Evolutionary conservation across 53 echinoderm and acorn worm species (phyloP), one percentile per base, ranked within the genome.

Genomic region (Arbacia lixula): DNA sequence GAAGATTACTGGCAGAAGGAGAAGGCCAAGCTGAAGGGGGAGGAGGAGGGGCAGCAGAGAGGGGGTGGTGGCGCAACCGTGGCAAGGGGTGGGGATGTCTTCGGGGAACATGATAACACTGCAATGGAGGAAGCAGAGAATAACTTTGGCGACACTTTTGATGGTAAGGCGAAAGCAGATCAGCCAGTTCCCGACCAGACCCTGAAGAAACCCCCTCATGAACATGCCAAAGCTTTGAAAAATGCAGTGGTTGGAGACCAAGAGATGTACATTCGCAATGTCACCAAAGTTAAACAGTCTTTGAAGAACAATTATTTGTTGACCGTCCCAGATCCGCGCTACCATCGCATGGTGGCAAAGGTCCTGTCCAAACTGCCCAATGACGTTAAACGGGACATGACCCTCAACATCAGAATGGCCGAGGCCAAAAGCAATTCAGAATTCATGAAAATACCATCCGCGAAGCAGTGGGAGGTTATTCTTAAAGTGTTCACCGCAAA

Each of bases 381-480:
- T 16, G 79, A 81, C 43, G 82, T 81, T 6, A 41, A 49, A 19
- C 27, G 26, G 20, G 63, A 62, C 29, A 81, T 81, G 82, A 42
- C 43, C 5, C 6, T 63, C n/a, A 52, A 30, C 42, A 81, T 81
- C 28, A 62, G 21, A 49, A 81, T 46, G 63, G 63, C 31, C 16
- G 82, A 81, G 64, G 30, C 82, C 29, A 43, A 26, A 34, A 25
- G 30, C 50, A 49, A 35, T 26, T 43, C 10, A 8, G 38, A 30
- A 14, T 81, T 90, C 6, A 22, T 54, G 43, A 63, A 86, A 24
- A 24, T 88, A 26, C 73, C 42, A n/a, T 20, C 71, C 6, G 40
- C 36, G n/a, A 78, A 76, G 46, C 89, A 93, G 25, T 91, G 91
- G 96, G 82, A 76, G n/a, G 43, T 93, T 52, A 25, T 93, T 2